Evolutionary conservation across 2,888 invertebrate species (phyloP), one percentile per base, ranked within the genome.

Genomic region (Spodoptera picta): DNA sequence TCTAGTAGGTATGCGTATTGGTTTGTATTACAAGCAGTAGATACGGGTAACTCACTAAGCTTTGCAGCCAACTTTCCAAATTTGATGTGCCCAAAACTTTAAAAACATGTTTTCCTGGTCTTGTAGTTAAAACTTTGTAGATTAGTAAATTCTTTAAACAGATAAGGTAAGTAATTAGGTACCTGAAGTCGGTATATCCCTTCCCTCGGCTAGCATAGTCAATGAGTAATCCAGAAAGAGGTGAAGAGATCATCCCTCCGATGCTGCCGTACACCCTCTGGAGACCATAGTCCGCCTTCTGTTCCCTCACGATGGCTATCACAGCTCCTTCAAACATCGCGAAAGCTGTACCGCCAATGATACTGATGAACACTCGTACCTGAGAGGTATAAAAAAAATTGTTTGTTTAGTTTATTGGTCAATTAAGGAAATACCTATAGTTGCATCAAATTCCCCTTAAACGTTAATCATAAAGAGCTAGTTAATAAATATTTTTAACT

Each of bases 251-350:
- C 96, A 97, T 97, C 31, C 97, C 97, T 1, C 97, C 97, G 67
- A 97, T 95, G 65, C 96, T 96, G 44, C 97, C 97, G 83, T 97
- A 97, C 61, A 97, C 96, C 62, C 97, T 93, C 90, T 97, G 97
- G 69, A 97, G 90, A 0, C 97, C 97, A 80, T 97, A 97, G 90
- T 97, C 97, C 0, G 97, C 97, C 75, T 96, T 95, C 81, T 97
- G 96, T 79, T 97, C 97, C 63, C 97, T 91, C 62, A 97, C 91
- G 77, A 97, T 96, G 5, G 97, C 96, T 64, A 97, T 96, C 3
- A 97, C 97, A 0, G 97, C 97, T 1, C 97, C 97, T 88, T 97
- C 97, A 84, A 97, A 97, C 96, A 97, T 97, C 31, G 97, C 97
- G 84, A 97, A 97, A 0, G 96, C 96, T 2, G 97, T 97, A 0